phyloP scores from a whole-genome alignment of 2,113 vertebrate species.

The Atlantisia rogersi region DNA sequence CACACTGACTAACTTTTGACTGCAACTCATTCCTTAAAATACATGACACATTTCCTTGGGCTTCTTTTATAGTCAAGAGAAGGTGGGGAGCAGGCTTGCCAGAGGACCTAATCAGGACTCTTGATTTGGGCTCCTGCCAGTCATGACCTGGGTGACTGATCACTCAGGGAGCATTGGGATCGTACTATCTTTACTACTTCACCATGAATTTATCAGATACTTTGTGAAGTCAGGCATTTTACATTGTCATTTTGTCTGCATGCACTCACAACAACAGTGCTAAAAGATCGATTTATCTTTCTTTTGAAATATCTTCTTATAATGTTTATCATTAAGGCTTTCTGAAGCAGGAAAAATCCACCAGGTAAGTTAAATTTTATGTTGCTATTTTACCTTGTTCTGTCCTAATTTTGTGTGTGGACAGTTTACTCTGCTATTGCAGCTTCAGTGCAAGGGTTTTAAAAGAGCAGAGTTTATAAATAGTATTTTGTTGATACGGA shows the following conservation, averaged over 20 bases:
- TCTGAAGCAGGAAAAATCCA: neutral
- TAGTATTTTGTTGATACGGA: accelerated
- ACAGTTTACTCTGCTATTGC: neutral
- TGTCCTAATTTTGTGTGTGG: neutral
- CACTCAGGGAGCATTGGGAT: neutral
- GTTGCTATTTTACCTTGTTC: neutral
- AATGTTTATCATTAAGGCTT: neutral
- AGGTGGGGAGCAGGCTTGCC: neutral
- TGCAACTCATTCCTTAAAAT: neutral
- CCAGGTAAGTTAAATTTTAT: neutral
- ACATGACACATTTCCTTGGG: neutral
- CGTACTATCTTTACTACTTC: neutral
- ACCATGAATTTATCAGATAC: neutral
- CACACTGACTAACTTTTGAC: neutral
- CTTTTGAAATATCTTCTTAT: neutral
- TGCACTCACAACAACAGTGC: neutral
- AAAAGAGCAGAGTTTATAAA: neutral
- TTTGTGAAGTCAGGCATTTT: neutral
- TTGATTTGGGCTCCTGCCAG: neutral
- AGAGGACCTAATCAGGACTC: accelerated
- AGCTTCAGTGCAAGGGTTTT: neutral
- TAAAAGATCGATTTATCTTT: neutral
- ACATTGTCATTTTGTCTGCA: neutral
- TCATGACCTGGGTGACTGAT: neutral
- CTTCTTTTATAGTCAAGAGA: neutral